phyloP scores from a whole-genome alignment of 2,113 vertebrate genomes.

The Catharus fuscescens region DNA sequence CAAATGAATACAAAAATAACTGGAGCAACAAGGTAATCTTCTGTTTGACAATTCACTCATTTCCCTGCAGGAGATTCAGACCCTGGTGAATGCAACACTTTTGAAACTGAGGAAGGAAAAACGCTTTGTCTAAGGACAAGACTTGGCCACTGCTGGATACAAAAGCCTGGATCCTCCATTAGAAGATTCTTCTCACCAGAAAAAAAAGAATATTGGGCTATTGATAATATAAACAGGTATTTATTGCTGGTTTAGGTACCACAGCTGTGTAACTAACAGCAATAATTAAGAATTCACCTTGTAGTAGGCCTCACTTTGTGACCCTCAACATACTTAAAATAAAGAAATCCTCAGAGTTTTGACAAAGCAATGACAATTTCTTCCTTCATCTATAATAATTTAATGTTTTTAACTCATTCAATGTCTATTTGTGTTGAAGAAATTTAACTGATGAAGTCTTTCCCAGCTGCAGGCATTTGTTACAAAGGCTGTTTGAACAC shows the following conservation, averaged over 20 bases:
- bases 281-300: neutral
- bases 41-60: neutral
- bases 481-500: neutral
- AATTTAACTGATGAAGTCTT: neutral
- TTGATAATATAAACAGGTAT: neutral
- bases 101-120: slow-evolving; percentile 30
- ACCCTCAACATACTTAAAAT: neutral
- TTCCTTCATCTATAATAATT: neutral
- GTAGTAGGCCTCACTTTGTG: neutral
- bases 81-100: slow-evolving; percentile 32
- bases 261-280: neutral
- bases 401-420: neutral
- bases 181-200: neutral
- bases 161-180: neutral
- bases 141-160: neutral
- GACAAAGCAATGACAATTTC: neutral
- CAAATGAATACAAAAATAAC: neutral
- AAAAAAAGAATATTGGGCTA: neutral
- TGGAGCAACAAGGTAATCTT: neutral
- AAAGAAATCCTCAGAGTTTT: neutral
- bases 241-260: neutral
- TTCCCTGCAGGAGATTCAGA: slow-evolving; percentile 68
- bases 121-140: neutral
- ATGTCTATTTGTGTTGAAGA: neutral
- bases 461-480: neutral